Evolutionary conservation across 2,888 invertebrate genomes (phyloP), one percentile per base, ranked within the genome.

Genomic region (Gari tellinella): DNA sequence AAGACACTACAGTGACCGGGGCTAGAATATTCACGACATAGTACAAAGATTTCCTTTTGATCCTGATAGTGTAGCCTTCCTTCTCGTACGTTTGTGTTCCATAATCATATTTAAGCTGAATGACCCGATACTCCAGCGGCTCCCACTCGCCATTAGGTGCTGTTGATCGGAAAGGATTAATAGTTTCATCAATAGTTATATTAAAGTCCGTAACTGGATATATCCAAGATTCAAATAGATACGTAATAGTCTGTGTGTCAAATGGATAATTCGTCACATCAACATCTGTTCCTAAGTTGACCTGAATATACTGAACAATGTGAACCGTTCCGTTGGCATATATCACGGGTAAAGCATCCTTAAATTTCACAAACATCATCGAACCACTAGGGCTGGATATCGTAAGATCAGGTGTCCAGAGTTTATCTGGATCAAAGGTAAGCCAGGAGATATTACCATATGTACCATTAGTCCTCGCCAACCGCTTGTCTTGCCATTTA

Each of bases 11-110:
- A 0, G 75, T 68, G 2, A 81, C 53, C 1, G 81, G 81, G 10
- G 60, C 62, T 10, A 81, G 69, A 45, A 81, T 68, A 21, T 78
- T 78, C 21, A 78, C 38, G 26, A 81, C 51, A 37, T 62, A 70
- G 40, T 69, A 81, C 2, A 75, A 65, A 2, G 72, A 70, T 21
- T 70, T 66, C 21, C 81, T 55, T 43, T 57, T 48, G 12, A 81
- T 31, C 23, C 64, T 64, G 10, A 70, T 40, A 21, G 15, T 60
- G 37, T 60, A 70, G n/a, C 26, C 57, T 5, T 45, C 45, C 7
- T 45, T 25, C 15, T 45, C 31, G 26, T 57, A 57, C 15, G 12
- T n/a, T n/a, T 57, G 43, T 17, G 45, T 17, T 26, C 57, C 57
- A 15, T 45, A 19, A 1, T 43, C 43, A 1, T 19, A n/a, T 12